Base-by-base conservation (phyloP, 2,888 invertebrate species). In the Margaritifera margaritifera region DNA sequence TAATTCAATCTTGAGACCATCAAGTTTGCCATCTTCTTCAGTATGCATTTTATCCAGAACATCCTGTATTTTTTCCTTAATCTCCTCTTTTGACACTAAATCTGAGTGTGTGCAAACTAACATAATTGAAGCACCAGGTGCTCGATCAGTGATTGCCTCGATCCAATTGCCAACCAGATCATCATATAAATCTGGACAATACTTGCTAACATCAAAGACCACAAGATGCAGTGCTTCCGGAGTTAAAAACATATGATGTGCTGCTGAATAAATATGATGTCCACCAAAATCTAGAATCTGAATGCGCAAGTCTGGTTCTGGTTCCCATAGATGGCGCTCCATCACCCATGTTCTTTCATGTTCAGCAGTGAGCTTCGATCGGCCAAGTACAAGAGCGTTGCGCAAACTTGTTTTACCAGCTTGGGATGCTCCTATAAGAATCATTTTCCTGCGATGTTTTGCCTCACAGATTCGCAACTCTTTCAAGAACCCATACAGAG, bases 261-360 rank as follows among this genome's bases (percentile, higher is more conserved):
- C 86, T n/a, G 85, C 86, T n/a, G 85, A 85, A 71, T 86, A 86
- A 51, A 86, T 84, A 64, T 86, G 85, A 68, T 86, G 86, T 4
- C 86, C 86, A 2, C 86, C 86, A 79, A 86, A 86, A 71, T 86
- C 86, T 18, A 86, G 74, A 31, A 86, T 80, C 76, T 85, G 86
- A 22, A 86, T 81, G 22, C 85, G 66, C 18, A 85, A 70, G n/a
- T 81, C 78, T 2, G 84, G 81, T 58, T 85, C 83, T 1, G 86
- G 86, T 64, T 86, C 86, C 86, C 86, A 86, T 8, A 86, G 76
- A 66, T 85, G 85, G 53, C 85, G 76, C 60, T 86, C 86, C 73
- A 86, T 77, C 3, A 86, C 86, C 85, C 85, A 85, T 3, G 86
- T 86, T n/a, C 86, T 72, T 66, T 86, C 86, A 72, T 84, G 77